A percentile compares a stretch with the other conserved stretches of the same genome.
Conservation (phyloP, 2,797 vertebrate genomes). For the Sibirionetta formosa region DNA sequence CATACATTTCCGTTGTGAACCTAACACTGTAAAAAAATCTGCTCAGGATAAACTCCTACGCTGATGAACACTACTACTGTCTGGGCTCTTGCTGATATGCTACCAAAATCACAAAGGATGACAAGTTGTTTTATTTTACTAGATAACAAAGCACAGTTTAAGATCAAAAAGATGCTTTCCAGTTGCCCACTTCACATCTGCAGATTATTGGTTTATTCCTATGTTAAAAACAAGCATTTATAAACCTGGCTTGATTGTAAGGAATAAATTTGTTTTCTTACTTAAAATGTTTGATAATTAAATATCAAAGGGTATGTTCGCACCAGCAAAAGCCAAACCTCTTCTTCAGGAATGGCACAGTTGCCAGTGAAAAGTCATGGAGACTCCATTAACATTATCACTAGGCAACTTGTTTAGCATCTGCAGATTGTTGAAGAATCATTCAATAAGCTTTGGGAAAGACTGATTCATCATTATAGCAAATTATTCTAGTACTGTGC, state of each 20-base stretch:
- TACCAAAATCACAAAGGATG: background rate
- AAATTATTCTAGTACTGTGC: background rate
- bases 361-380: background rate
- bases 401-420: background rate
- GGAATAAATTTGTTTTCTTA: background rate
- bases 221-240: background rate
- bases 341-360: background rate
- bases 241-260: background rate
- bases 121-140: background rate
- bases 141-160: background rate
- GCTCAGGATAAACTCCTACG: background rate
- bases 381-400: background rate
- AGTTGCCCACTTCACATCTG: background rate
- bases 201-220: background rate
- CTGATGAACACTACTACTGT: background rate
- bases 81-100: background rate
- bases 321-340: background rate
- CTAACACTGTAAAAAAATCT: background rate
- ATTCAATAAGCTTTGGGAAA: constrained; percentile 1
- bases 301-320: background rate
- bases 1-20: background rate
- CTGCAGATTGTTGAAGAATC: background rate
- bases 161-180: background rate
- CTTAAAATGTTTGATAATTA: background rate
- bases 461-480: background rate